Conservation (phyloP, 2,113 vertebrate species). For the Dicrurus megarhynchus region DNA sequence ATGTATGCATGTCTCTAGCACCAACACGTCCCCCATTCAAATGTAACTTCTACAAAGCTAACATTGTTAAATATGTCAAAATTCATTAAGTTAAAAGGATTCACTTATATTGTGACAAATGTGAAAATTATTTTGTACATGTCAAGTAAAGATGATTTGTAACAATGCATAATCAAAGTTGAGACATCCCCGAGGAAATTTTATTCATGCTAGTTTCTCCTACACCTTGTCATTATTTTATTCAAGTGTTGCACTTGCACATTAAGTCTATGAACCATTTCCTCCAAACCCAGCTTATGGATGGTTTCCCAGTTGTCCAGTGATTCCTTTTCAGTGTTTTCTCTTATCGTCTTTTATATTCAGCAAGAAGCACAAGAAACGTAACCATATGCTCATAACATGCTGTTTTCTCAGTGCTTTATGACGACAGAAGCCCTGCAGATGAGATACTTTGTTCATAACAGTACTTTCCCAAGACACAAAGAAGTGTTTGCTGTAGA, state of each 20-base stretch:
- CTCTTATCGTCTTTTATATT: background rate
- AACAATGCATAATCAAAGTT: background rate
- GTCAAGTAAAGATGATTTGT: background rate
- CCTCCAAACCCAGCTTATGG: background rate
- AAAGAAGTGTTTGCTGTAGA: background rate
- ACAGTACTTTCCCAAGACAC: background rate
- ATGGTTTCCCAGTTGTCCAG: background rate
- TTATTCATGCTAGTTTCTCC: background rate
- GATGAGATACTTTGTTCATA: background rate
- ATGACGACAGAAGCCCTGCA: background rate
- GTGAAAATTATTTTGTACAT: background rate
- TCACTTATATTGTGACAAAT: background rate
- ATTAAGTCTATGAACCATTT: background rate
- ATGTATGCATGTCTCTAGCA: background rate
- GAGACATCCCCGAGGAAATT: background rate
- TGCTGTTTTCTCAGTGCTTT: background rate
- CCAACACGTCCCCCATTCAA: background rate
- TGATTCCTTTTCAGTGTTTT: background rate
- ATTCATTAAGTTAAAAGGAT: background rate
- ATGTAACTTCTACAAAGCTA: background rate
- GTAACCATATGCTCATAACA: background rate
- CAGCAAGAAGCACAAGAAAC: background rate
- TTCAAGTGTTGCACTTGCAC: background rate
- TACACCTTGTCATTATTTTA: background rate
- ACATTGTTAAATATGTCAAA: background rate